Percentiles rank a stretch among this genome's conserved stretches.
These are phyloP conservation scores for Enteromius mattozi DNA, from an alignment of 2,797 vertebrate genomes.

Conservation along the genomic window DNA sequence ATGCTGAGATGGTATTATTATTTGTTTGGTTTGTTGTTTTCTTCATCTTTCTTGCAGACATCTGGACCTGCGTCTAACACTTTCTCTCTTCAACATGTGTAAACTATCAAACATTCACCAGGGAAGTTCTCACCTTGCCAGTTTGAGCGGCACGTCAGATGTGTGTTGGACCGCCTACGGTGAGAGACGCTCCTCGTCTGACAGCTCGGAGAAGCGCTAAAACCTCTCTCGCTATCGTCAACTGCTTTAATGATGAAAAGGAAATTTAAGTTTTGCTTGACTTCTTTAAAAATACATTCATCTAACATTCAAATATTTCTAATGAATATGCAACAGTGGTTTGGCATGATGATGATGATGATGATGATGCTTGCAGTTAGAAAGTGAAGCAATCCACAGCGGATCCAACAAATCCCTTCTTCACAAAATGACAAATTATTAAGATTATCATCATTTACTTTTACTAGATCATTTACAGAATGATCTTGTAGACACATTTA, in stretches of 20 bases:
- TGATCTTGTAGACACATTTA: neutral
- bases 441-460: neutral
- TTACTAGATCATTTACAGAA: neutral
- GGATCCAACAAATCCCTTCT: neutral
- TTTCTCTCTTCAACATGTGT: conserved; percentile 14
- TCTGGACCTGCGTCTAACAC: conserved; percentile 8
- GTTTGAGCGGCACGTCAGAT: conserved; percentile 22
- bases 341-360: neutral
- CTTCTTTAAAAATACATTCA: conserved; percentile 30
- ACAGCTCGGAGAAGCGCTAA: conserved; percentile 45
- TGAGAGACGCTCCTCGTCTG: conserved; percentile 34
- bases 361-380: neutral
- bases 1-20: neutral
- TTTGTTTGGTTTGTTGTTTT: conserved; percentile 19
- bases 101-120: conserved; percentile 26
- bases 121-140: conserved; percentile 51
- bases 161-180: conserved; percentile 24
- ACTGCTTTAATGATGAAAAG: conserved; percentile 33
- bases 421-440: neutral
- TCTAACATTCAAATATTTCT: conserved; percentile 14
- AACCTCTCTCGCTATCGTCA: conserved; percentile 4
- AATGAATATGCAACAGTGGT: conserved; percentile 24
- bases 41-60: neutral
- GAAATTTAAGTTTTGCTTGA: conserved; percentile 7
- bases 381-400: neutral